These are phyloP conservation scores for Drosophila monieri DNA, from an alignment of 2,888 invertebrate genomes.

Conservation along the genomic window DNA sequence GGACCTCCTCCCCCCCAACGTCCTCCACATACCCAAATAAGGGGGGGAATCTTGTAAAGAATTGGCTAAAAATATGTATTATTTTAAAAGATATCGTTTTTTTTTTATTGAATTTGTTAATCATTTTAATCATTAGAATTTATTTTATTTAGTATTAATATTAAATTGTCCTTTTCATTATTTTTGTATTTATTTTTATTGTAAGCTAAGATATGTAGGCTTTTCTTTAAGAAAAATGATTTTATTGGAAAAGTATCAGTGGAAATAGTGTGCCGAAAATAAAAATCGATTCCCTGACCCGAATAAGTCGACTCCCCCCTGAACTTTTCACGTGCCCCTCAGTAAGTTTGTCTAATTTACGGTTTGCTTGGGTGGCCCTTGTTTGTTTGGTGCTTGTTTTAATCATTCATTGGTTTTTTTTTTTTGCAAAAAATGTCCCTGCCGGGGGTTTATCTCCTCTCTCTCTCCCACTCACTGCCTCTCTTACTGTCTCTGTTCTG, in stretches of 20 bases:
- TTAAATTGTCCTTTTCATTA: too few relatives aligned
- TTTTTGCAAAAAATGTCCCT: constrained; percentile 19
- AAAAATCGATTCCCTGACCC: constrained; percentile 1
- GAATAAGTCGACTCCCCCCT: not conserved
- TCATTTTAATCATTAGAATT: not conserved
- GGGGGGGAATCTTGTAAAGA: not conserved
- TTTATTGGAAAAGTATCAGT: not conserved
- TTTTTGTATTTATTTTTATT: too few relatives aligned
- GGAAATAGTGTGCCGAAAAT: not conserved
- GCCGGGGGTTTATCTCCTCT: not conserved
- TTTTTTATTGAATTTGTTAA: not conserved
- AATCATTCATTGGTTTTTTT: constrained; percentile 35
- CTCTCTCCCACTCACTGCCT: constrained; percentile 2
- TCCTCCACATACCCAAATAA: not conserved
- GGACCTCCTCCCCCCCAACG: not conserved
- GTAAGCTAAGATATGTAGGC: too few relatives aligned
- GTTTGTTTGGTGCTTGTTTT: constrained; percentile 25
- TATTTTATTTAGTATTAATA: not conserved
- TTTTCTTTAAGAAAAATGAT: too few relatives aligned
- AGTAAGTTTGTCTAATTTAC: constrained; percentile 21
- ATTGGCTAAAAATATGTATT: not conserved
- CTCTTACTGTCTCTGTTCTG: not conserved
- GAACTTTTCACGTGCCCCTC: constrained; percentile 10
- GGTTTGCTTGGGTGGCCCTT: constrained; percentile 12
- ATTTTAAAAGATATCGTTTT: not conserved